Evolutionary conservation across 92 coral and sea anemone species (phyloP), one percentile per base, ranked within the genome.

Genomic region (Virgularia gustaviana): DNA sequence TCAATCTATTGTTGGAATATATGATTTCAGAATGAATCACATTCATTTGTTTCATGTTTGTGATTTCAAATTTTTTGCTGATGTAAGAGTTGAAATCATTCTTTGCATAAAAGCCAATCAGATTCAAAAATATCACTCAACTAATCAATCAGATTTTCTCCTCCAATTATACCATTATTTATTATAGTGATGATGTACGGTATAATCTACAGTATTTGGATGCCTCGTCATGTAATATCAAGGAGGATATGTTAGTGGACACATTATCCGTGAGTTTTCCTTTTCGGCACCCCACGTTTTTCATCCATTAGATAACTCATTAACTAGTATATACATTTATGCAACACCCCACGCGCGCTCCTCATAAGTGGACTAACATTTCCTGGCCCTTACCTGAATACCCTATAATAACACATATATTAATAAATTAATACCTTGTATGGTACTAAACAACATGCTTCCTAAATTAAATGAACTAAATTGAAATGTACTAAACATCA

Each of bases 191-290:
- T 31, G 61, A 47, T 11, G 11, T n/a, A 16, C 30, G 13, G 2
- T 68, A 68, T 19, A 78, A 79, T 61, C 80, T 91, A 35, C 70
- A 80, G 49, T 89, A 83, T 49, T 49, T 91, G 77, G 97, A 91
- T 68, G 97, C 95, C 25, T 81, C 97, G 0, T 73, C 78, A 12
- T 85, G 97, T 61, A n/a, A 79, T 27, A 86, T 91, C 85, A 76
- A 88, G 29, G 87, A 83, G 29, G 83, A 77, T 75, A 81, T 80
- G 59, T 76, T 91, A 8, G 57, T 88, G 13, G 72, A 84, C 49
- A 72, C 80, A 30, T 63, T 91, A 71, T 43, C 83, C 84, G 96
- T 88, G 79, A 59, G 84, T 70, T 57, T 0, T 25, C 1, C 1
- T 23, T 57, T 43, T 18, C 32, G 60, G 2, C 60, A n/a, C n/a